Evolutionary conservation across 2,113 vertebrate species (phyloP).

Genomic region (Muscicapa adusta): DNA sequence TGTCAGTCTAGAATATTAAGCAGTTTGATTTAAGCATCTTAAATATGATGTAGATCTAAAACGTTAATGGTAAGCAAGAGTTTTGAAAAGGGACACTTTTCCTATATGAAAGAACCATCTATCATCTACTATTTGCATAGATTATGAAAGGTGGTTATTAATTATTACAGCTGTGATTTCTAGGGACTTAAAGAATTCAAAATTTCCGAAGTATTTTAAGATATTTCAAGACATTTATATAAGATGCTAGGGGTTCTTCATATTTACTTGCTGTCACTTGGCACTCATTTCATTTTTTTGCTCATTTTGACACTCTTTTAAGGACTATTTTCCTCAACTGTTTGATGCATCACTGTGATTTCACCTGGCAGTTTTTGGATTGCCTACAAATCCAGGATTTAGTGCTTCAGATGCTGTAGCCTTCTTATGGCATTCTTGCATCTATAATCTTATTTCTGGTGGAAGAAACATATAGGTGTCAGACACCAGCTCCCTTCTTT

Average conservation of each 20-base stretch:
- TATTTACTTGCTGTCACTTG: neutral
- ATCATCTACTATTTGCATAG: neutral
- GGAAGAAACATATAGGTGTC: neutral
- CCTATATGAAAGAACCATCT: neutral
- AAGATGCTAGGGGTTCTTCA: neutral
- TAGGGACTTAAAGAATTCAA: neutral
- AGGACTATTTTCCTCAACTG: neutral
- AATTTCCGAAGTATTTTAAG: neutral
- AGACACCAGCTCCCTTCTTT: neutral
- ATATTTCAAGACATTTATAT: neutral
- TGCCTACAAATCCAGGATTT: neutral
- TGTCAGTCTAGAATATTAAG: conserved; percentile 10
- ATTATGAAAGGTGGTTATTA: neutral
- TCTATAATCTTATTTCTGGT: neutral
- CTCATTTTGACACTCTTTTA: neutral
- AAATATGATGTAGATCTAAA: conserved; percentile 17
- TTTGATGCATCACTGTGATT: neutral
- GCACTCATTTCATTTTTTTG: neutral
- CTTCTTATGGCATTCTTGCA: neutral
- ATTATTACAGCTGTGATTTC: neutral
- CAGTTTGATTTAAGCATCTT: conserved; percentile 18
- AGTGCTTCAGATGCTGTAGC: neutral
- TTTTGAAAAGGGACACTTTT: neutral
- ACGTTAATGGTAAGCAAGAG: neutral
- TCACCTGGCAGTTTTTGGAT: neutral